Evolutionary conservation across 1,140 invertebrate species (phyloP).

Genomic region (Heliconius eleuchia): DNA sequence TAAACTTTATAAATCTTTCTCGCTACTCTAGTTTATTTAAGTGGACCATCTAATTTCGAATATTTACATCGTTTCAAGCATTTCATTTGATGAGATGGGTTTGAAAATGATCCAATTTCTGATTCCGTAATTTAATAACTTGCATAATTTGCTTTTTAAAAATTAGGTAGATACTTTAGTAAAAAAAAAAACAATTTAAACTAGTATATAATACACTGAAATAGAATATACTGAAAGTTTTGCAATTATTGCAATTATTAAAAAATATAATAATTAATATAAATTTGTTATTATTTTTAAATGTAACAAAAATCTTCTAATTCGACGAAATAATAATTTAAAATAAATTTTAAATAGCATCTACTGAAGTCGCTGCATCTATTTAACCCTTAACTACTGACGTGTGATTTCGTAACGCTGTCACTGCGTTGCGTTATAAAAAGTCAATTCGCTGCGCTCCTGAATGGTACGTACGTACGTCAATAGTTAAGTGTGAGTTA

Average conservation of each 20-base stretch:
- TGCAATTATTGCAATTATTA: background rate
- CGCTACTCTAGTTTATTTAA: slow-evolving; percentile 23
- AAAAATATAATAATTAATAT: no score
- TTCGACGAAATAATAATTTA: no score
- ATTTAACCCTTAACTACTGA: no score
- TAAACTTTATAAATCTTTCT: slow-evolving; percentile 1
- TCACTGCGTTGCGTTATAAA: no score
- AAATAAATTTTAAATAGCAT: no score
- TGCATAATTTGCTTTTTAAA: slow-evolving; percentile 16
- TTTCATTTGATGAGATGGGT: slow-evolving; percentile 39
- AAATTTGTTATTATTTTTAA: no score
- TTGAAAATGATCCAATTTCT: slow-evolving; percentile 39
- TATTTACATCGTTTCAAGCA: slow-evolving; percentile 31
- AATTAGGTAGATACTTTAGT: slow-evolving; percentile 1
- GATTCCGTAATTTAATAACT: slow-evolving; percentile 20
- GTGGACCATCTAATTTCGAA: slow-evolving; percentile 21
- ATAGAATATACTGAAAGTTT: background rate
- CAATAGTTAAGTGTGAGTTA: no score
- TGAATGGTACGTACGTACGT: no score
- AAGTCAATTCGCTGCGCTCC: no score
- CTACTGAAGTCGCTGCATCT: no score
- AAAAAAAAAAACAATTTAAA: background rate
- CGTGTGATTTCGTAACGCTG: no score
- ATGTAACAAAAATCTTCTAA: no score
- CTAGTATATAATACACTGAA: background rate